Base-by-base conservation (phyloP, 2,797 vertebrate genomes). In the Lutjanus argentimaculatus region DNA sequence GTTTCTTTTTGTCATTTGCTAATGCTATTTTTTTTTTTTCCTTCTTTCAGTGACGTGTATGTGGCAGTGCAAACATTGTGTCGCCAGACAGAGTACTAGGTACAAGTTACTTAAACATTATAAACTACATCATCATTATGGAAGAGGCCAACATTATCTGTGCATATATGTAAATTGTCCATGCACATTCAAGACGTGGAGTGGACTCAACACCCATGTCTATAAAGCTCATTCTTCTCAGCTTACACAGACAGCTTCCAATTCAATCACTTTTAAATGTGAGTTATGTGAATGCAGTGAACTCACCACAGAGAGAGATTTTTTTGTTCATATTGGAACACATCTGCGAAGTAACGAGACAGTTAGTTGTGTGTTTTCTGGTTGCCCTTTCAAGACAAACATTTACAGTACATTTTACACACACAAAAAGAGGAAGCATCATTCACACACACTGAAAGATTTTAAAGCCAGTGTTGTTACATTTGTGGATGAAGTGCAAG, bases 391-490 rank as follows among this genome's bases (percentile, higher is more conserved):
- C 70, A 56, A 58, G 59, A 78, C 75, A 71, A 86, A 88, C 67
- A 7, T 84, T 52, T 77, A 72, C 17, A 62, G 36, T 30, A 81
- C 74, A 49, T 85, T 77, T 83, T 53, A 77, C 1, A 56, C 62
- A 49, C 82, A 88, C 57, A 84, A 81, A 68, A 80, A 72, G 3
- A 77, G 80, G 16, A 83, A 81, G 11, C 80, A 83, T 71, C 36
- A 68, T 64, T 51, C 63, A 73, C 77, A 77, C 68, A 74, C 73
- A 69, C 25, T 63, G 2, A 74, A 77, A 57, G 78, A 84, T 72
- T 36, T 87, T 2, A 81, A 83, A 79, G 40, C 61, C 10, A 66
- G 51, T 74, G 22, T 79, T 64, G 45, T 68, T 72, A n/a, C 7
- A 51, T 61, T 61, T 80, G 74, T 57, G 15, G 30, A 58, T 45